phyloP scores from a whole-genome alignment of 2,113 vertebrate species.

The Prochilodus magdalenae region DNA sequence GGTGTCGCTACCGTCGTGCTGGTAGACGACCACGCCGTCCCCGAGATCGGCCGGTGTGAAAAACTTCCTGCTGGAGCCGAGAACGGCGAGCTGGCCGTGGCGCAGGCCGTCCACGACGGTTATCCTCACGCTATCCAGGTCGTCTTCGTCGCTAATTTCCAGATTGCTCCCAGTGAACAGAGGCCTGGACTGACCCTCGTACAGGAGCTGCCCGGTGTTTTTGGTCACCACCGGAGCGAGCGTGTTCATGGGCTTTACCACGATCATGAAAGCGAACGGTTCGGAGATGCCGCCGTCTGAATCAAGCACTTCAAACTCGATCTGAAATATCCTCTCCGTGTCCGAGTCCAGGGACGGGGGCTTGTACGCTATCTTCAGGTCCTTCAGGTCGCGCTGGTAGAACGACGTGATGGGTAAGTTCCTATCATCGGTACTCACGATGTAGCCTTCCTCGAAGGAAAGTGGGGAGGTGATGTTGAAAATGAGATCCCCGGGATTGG shows the following conservation, averaged over 20 bases:
- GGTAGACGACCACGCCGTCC: conserved; percentile 84
- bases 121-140: conserved; percentile 82
- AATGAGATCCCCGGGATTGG: conserved; percentile 81
- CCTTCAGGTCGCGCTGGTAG: conserved; percentile 85
- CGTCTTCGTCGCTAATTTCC: conserved; percentile 91
- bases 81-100: conserved; percentile 84
- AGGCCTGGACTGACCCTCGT: conserved; percentile 91
- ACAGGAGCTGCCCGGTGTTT: conserved; percentile 92
- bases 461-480: conserved; percentile 92
- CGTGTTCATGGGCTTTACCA: conserved; percentile 95
- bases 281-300: conserved; percentile 89
- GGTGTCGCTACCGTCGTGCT: conserved; percentile 89
- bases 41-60: conserved; percentile 85
- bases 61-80: conserved; percentile 79
- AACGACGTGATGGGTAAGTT: conserved; percentile 92
- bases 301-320: conserved; percentile 91
- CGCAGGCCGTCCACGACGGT: conserved; percentile 87
- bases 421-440: conserved; percentile 94
- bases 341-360: conserved; percentile 87
- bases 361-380: conserved; percentile 92
- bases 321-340: conserved; percentile 88
- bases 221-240: conserved; percentile 89
- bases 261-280: conserved; percentile 92
- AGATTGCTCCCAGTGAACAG: conserved; percentile 84
- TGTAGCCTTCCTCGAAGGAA: conserved; percentile 86